Evolutionary conservation across 2,888 invertebrate species (phyloP), one percentile per base, ranked within the genome.

Genomic region (Volucella bombylans): DNA sequence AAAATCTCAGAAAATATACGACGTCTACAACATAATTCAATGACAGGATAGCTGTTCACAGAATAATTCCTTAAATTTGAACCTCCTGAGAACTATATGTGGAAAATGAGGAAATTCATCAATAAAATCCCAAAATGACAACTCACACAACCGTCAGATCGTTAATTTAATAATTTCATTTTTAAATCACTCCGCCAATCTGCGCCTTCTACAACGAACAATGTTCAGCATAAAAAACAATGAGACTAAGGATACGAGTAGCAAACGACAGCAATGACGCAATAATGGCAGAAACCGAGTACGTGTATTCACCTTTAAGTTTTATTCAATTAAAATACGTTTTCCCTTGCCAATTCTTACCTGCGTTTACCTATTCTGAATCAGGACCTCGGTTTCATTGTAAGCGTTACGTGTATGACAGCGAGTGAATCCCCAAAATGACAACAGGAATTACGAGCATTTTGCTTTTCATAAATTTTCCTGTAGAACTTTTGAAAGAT

Each of bases 301-400:
- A 52, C 23, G 31, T 47, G 57, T 74, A 65, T 74, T 57, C 65
- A 65, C 65, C 57, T 57, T 74, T 74, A 31, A 57, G 49, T 65
- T 74, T 74, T 74, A 74, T 74, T 74, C 65, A 74, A 74, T 74
- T 65, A 74, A 74, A 74, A 65, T 65, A n/a, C 69, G 50, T 14
- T 39, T 10, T 71, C 59, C 59, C 39, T 71, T 49, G 59, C 69
- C 59, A 38, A 59, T 10, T 59, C 6, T 31, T 6, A 31, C 31
- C 6, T 38, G 12, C 54, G 38, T 54, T 31, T 11, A 31, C 54
- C 10, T 12, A 54, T 8, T 31, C 31, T 54, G 31, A 12, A 18
- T 50, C 50, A 50, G 50, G 50, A 50, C 50, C 10, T 18, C 18
- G 11, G 14, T 4, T 15, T 50, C 50, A n/a, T 38, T 38, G 12